A percentile compares a stretch with the other conserved stretches of the same genome.
Conservation (phyloP, 2,797 vertebrate species). For the Trachops cirrhosus region DNA sequence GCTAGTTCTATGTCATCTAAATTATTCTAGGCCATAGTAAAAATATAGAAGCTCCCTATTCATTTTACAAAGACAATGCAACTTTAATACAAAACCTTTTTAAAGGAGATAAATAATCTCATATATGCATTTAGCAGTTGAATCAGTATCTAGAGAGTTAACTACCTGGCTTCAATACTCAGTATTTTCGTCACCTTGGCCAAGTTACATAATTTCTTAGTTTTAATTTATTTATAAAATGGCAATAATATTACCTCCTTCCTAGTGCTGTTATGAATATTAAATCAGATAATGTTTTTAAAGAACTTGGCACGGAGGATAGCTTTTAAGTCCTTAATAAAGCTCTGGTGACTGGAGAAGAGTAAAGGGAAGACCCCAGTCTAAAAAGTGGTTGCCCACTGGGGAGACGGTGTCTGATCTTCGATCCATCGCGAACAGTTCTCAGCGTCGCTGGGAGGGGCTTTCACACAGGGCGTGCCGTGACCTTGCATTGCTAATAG, state of each 20-base stretch:
- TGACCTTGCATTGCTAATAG: background rate
- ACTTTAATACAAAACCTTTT: background rate
- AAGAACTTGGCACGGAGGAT: background rate
- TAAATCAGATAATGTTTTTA: constrained; percentile 10
- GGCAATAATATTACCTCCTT: background rate
- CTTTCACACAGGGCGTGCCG: background rate
- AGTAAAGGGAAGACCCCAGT: background rate
- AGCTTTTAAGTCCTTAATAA: background rate
- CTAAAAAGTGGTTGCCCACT: background rate
- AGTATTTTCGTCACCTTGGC: background rate
- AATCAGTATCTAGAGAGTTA: background rate
- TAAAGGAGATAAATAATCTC: background rate
- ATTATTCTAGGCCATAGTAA: background rate
- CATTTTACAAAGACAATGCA: background rate
- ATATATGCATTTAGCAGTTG: background rate
- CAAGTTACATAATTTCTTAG: background rate
- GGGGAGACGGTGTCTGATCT: background rate
- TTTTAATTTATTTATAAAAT: constrained; percentile 2
- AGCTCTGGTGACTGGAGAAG: background rate
- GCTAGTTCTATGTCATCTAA: background rate
- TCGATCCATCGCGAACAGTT: background rate
- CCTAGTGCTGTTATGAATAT: background rate
- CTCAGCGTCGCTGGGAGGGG: background rate
- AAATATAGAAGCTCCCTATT: background rate
- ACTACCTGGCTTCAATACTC: background rate